phyloP scores from a whole-genome alignment of 2,797 vertebrate species.

The Enteromius viviparus region DNA sequence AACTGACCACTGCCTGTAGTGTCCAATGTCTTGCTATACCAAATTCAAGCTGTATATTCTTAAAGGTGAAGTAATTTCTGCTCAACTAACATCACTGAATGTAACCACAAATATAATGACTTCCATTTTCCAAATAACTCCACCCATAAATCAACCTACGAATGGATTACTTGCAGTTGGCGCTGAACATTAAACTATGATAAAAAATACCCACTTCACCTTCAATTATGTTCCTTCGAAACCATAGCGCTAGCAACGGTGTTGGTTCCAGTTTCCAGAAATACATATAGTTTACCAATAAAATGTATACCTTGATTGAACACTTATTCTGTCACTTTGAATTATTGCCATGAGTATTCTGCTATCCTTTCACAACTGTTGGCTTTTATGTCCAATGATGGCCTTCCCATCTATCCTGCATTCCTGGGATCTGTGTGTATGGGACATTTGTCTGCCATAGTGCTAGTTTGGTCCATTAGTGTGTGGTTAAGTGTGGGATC shows the following conservation, averaged over 20 bases:
- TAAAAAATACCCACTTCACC: not conserved
- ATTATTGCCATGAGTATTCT: conserved; percentile 49
- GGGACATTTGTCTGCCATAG: conserved; percentile 55
- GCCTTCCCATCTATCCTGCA: conserved; percentile 23
- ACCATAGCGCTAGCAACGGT: not conserved
- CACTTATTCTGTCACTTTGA: conserved; percentile 41
- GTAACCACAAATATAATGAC: conserved; percentile 11
- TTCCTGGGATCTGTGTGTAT: conserved; percentile 37
- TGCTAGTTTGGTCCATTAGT: conserved; percentile 57
- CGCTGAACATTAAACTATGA: not conserved
- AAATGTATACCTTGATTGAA: not conserved
- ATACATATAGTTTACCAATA: not conserved
- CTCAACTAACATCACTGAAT: not conserved
- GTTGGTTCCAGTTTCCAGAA: not conserved
- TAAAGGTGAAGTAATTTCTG: conserved; percentile 7
- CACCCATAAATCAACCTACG: conserved; percentile 1
- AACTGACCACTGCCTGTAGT: not conserved
- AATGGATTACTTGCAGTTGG: not conserved
- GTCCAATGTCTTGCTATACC: not conserved
- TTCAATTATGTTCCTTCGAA: not conserved
- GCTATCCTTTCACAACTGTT: conserved; percentile 43
- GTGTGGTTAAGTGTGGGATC: conserved; percentile 58
- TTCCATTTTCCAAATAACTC: conserved; percentile 18
- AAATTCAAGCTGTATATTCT: conserved; percentile 1
- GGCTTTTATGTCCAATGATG: conserved; percentile 22